A percentile compares a stretch with the other conserved stretches of the same genome.
phyloP scores from a whole-genome alignment of 2,113 vertebrate species.

The Chaetura pelagica region DNA sequence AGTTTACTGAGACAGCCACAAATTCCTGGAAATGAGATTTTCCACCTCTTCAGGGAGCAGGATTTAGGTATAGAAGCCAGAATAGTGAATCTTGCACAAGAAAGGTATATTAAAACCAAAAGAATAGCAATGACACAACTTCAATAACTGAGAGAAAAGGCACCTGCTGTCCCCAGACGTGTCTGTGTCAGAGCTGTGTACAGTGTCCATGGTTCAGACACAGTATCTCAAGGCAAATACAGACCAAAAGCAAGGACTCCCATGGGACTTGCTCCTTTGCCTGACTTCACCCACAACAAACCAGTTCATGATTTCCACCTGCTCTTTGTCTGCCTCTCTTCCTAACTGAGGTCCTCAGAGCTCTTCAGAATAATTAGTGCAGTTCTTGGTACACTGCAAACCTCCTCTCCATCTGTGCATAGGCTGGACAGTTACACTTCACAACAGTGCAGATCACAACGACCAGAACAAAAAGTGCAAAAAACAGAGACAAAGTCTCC shows the following conservation, averaged over 20 bases:
- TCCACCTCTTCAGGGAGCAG: not conserved
- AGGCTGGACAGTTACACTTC: not conserved
- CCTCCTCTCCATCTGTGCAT: not conserved
- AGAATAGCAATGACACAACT: not conserved
- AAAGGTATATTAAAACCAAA: not conserved
- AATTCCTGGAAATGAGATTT: constrained; percentile 22
- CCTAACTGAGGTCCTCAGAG: not conserved
- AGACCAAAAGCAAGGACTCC: not conserved
- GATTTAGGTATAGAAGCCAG: not conserved
- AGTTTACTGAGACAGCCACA: not conserved
- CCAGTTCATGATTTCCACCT: not conserved
- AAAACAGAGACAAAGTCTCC: constrained; percentile 5
- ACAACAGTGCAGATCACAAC: not conserved
- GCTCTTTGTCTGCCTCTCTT: not conserved
- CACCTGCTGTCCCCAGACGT: not conserved
- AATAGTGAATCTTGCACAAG: not conserved
- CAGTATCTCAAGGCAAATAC: not conserved
- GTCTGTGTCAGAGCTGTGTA: not conserved
- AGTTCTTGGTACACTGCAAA: not conserved
- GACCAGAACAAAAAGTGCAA: constrained; percentile 5
- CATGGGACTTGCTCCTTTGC: not conserved
- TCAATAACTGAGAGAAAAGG: not conserved
- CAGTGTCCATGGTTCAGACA: not conserved
- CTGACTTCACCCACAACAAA: not conserved
- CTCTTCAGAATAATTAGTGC: not conserved